Conservation (phyloP, 1,140 invertebrate genomes). For the Oedothorax gibbosus region DNA sequence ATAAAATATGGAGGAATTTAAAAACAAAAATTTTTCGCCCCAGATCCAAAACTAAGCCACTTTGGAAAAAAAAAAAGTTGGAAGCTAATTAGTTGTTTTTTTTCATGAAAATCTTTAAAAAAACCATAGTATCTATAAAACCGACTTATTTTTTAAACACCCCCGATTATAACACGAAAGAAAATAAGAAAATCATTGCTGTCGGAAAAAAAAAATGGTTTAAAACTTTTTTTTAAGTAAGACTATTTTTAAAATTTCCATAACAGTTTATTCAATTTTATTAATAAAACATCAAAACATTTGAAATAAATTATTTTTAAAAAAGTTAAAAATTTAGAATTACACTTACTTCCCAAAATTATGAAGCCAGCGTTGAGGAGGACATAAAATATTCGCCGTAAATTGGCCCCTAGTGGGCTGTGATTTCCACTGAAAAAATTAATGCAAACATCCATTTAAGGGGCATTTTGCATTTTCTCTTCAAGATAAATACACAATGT, state of each 20-base stretch:
- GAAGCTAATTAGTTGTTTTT: no score
- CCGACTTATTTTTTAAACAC: no score
- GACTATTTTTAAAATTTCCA: background rate
- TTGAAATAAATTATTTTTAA: no score
- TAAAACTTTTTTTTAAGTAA: background rate
- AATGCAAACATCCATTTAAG: background rate
- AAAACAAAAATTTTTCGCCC: no score
- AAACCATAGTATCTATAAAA: no score
- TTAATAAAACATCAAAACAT: background rate
- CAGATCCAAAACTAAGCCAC: no score
- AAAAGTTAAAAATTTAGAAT: background rate
- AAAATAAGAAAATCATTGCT: no score
- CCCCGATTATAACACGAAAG: no score
- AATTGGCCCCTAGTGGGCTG: conserved; percentile 81
- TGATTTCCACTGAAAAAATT: conserved; percentile 80
- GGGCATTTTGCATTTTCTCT: background rate
- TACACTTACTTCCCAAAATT: conserved; percentile 78
- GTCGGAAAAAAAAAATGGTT: background rate
- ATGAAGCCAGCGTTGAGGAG: conserved; percentile 86
- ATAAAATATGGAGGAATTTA: no score
- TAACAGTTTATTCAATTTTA: background rate
- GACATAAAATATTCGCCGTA: conserved; percentile 89
- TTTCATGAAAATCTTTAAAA: no score
- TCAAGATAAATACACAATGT: background rate
- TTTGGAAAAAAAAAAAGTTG: no score